Evolutionary conservation across 2,888 invertebrate genomes (phyloP), one percentile per base, ranked within the genome.

Genomic region (Athalia rosae): DNA sequence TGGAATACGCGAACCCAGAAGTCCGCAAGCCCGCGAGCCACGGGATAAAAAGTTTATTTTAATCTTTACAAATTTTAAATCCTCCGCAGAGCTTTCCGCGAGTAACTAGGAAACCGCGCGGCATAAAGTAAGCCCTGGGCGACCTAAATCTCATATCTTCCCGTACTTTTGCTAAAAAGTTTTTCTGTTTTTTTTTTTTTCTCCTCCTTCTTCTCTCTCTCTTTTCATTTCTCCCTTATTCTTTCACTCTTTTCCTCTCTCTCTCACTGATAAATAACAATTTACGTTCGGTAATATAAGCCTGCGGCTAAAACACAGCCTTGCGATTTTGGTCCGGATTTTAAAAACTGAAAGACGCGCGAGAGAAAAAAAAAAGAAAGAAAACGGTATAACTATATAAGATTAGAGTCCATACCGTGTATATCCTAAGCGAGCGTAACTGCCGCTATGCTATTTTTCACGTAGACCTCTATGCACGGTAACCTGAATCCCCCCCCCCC

Each of bases 31-130:
- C 78, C 78, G 67, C 80, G 79, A 82, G 80, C 74, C 59, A 77
- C 28, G 83, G 87, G 88, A 86, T 87, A 86, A 87, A 86, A 87
- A 87, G 84, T 87, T 88, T 88, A 86, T 88, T 87, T 87, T 88
- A 87, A 87, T 88, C 87, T 88, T 85, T 86, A 83, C 84, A 84
- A 85, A 87, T 86, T 86, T 85, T 79, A 86, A 86, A 85, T 86
- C 84, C 85, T 82, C 80, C 81, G 81, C 80, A 61, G 81, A 80
- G 81, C 80, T 83, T 81, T 81, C 79, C 78, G 73, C 62, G 67
- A 71, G 62, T 69, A 71, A 77, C 73, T 53, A 71, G 67, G 53
- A 82, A 81, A 83, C 78, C 78, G 81, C 78, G 82, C 79, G 79
- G 81, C 80, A 81, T 73, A 80, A 82, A 82, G 82, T 77, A 80